Percentiles rank a stretch among this genome's conserved stretches.
These are phyloP conservation scores for Lysiphlebus fabarum DNA, from an alignment of 1,140 invertebrate species.

Conservation along the genomic window DNA sequence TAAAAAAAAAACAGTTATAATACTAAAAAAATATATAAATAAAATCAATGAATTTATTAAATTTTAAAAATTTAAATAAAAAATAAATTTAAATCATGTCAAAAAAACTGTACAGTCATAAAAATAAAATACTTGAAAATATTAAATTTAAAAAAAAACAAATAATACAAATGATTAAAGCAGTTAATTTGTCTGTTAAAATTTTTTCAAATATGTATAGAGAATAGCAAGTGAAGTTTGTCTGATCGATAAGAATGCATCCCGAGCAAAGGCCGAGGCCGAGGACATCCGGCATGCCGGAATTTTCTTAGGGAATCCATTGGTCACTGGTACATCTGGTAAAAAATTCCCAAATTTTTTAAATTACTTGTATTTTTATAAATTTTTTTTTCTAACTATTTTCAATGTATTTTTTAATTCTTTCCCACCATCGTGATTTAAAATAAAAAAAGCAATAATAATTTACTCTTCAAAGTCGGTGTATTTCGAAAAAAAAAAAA, in stretches of 20 bases:
- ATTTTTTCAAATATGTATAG: constrained; percentile 18
- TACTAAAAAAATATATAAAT: no score
- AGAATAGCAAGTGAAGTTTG: constrained; percentile 43
- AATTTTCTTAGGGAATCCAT: constrained; percentile 42
- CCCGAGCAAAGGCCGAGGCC: constrained; percentile 40
- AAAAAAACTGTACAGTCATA: no score
- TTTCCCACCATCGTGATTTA: background rate
- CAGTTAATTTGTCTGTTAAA: constrained; percentile 25
- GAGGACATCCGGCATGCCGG: constrained; percentile 43
- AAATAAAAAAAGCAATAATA: no score
- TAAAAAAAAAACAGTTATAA: no score
- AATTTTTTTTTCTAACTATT: background rate
- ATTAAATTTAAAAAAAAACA: background rate
- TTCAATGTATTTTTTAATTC: constrained; percentile 8
- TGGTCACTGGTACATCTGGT: constrained; percentile 43
- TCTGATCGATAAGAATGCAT: constrained; percentile 41
- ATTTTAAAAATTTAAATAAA: no score
- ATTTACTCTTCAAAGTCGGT: no score
- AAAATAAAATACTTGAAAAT: no score
- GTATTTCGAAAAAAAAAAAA: no score
- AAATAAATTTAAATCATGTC: no score
- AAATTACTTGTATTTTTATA: background rate
- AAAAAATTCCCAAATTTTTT: constrained; percentile 22
- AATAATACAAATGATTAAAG: constrained; percentile 15
- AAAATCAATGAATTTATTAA: no score